A percentile compares a stretch with the other conserved stretches of the same genome.
Conservation (phyloP, 2,113 vertebrate genomes). For the Lota lota region DNA sequence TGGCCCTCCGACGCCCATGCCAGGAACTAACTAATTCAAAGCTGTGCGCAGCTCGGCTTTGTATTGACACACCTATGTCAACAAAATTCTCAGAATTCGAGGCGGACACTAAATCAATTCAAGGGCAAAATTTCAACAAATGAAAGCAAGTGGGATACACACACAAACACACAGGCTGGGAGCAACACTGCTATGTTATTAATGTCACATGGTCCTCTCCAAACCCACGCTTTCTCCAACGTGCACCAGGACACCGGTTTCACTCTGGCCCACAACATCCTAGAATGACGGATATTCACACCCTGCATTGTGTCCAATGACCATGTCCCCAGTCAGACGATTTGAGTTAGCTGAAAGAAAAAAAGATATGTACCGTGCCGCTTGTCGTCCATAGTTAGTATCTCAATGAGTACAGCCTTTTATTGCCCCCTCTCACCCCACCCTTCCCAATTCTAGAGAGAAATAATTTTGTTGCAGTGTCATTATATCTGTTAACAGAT, state of each 20-base stretch:
- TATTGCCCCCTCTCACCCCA: neutral
- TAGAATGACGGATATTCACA: neutral
- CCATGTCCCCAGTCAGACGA: no score
- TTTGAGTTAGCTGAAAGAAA: no score
- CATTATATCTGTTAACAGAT: constrained; percentile 41
- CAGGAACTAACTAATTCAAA: no score
- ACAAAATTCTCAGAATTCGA: neutral
- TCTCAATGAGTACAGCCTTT: neutral
- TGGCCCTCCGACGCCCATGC: no score
- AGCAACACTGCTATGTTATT: no score
- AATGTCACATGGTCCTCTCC: neutral
- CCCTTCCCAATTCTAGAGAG: neutral
- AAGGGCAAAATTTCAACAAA: neutral
- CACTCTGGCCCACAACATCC: neutral
- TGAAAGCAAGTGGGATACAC: neutral
- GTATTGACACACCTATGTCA: neutral
- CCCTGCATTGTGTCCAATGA: no score
- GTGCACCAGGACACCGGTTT: neutral
- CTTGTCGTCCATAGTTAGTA: no score
- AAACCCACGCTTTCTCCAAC: neutral
- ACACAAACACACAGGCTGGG: constrained; percentile 1
- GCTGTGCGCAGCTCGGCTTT: no score
- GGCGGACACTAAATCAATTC: neutral
- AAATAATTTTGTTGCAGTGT: constrained; percentile 17
- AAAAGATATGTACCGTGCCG: no score